Base-by-base conservation (phyloP, 2,797 vertebrate species). In the Eulemur coronatus region DNA sequence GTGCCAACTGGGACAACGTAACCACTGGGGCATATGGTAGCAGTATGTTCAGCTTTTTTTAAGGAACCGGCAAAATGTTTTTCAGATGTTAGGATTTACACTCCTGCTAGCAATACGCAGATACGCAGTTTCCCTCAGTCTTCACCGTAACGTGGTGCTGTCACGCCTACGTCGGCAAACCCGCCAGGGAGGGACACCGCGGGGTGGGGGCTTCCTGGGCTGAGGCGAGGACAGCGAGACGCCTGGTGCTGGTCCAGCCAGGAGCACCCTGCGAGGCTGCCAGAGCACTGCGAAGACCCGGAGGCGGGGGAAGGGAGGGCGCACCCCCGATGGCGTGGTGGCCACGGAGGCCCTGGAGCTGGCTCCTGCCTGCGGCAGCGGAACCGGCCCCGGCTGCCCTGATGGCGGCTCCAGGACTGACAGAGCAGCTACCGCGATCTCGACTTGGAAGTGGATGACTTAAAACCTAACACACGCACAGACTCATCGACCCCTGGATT, bases 1-100 rank as follows among this genome's bases (percentile, higher is more conserved):
- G 11, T 15, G 55, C 18, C 35, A 1, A 15, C 2, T 2, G 50
- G 3, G 2, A 30, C 0, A 4, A 1, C 0, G 1, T 17, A 20
- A 18, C 28, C 11, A 22, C 50, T 38, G 41, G 50, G 52, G 35
- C 33, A 75, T 0, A 28, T 0, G 46, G 38, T 2, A 50, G 46
- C 28, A 15, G 14, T 1, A 9, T 24, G 11, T 17, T 17, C 30
- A 26, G 1, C 65, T 41, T 30, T 10, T 33, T 57, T 35, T 33
- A 41, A 43, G 61, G 67, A 55, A 26, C 35, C 0, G 6, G 22
- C 13, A 17, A n/a, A 22, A 52, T 7, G 48, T 18, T 20, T 69
- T 55, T 26, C 84, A 14, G 65, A 57, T 24, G 14, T 35, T 10
- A 28, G n/a, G 76, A n/a, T 38, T 79, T 10, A 57, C 4, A 3